Evolutionary conservation across 2,113 vertebrate species (phyloP), one percentile per base, ranked within the genome.

Genomic region (Atlantisia rogersi): DNA sequence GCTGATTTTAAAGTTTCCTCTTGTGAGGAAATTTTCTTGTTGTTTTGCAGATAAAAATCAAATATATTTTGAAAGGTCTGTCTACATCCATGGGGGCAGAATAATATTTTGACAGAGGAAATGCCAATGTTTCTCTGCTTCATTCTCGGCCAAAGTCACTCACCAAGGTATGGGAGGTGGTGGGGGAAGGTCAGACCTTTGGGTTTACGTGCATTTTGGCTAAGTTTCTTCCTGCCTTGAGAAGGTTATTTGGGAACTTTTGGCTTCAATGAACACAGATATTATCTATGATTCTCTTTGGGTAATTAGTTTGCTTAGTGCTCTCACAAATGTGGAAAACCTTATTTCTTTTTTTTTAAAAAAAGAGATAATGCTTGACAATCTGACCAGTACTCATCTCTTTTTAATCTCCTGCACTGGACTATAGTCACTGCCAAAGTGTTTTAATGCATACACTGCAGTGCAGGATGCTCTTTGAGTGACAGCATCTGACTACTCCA

Each of bases 91-190:
- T 78, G 88, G 90, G 88, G 88, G 90, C 21, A 97, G 82, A 96
- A 94, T 81, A 96, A 95, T 97, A 96, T 96, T 96, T 96, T 94
- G 76, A 96, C 73, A 97, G 92, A 95, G 69, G 44, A 95, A 96
- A 93, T 84, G 95, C 88, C 92, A 93, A 53, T 84, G 80, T 93
- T 96, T 93, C 86, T 90, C 71, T 84, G 56, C 90, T 93, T 94
- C 64, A 53, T 83, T 95, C 70, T 87, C 21, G 1, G 92, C 93
- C 73, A 88, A 90, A 96, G 56, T 88, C 73, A 94, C 39, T 90
- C 80, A 94, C 73, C 40, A 83, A 96, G 95, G 86, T 95, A 94
- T 52, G 79, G 92, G 92, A 94, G 82, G 82, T 90, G 73, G 52
- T 86, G 65, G 76, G 76, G 76, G 52, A 94, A 93, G 71, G 82